These are phyloP conservation scores for Petrolisthes manimaculis DNA, from an alignment of 2,888 invertebrate species.

Conservation along the genomic window DNA sequence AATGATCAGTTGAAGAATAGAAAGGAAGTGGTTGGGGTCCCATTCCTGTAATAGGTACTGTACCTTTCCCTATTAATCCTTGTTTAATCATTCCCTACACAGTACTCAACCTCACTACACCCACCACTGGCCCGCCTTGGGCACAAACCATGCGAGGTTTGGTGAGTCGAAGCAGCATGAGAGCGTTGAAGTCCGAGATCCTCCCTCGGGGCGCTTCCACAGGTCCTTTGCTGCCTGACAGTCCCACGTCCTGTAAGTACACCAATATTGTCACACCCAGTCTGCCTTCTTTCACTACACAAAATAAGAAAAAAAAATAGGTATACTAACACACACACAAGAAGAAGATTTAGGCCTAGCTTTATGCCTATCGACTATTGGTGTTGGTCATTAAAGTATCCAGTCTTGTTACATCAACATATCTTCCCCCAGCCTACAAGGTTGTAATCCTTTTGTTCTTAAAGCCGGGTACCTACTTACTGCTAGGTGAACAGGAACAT, in stretches of 20 bases:
- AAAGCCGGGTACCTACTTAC: too few relatives aligned
- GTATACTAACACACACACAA: not conserved
- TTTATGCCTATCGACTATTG: too few relatives aligned
- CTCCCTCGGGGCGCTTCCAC: slow-evolving; percentile 46
- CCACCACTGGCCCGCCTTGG: too few relatives aligned
- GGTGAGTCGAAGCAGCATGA: slow-evolving; percentile 47
- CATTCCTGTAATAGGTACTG: not conserved
- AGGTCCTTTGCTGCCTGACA: slow-evolving; percentile 36
- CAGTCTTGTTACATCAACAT: too few relatives aligned
- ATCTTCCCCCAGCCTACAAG: too few relatives aligned
- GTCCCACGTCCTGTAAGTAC: slow-evolving; percentile 44
- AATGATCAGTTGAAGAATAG: too few relatives aligned
- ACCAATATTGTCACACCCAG: not conserved
- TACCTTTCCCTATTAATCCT: not conserved
- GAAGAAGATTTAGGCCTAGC: too few relatives aligned
- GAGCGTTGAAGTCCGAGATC: slow-evolving; percentile 57
- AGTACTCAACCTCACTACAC: not conserved
- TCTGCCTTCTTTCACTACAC: not conserved
- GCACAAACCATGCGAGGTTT: slow-evolving; percentile 54
- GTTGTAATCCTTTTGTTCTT: too few relatives aligned
- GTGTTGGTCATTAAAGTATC: too few relatives aligned
- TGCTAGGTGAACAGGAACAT: too few relatives aligned
- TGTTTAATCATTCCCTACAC: not conserved
- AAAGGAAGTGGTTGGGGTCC: too few relatives aligned
- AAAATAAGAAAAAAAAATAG: not conserved